Conservation (phyloP, 2,113 vertebrate species). For the Gadus chalcogrammus region DNA sequence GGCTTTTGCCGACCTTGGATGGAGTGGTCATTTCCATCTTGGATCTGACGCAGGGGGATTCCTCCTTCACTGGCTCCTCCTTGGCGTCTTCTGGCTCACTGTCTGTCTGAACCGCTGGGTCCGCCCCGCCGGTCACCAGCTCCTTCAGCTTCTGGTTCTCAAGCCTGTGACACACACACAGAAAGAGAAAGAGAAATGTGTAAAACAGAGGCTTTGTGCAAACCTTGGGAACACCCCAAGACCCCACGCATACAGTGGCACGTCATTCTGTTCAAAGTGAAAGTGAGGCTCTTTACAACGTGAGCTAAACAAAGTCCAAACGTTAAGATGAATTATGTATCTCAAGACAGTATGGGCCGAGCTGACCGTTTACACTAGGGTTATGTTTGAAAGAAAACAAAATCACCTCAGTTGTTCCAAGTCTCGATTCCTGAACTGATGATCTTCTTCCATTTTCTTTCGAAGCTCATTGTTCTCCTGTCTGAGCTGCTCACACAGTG, state of each 20-base stretch:
- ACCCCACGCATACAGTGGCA: too few relatives aligned
- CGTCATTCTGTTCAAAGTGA: too few relatives aligned
- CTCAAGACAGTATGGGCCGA: too few relatives aligned
- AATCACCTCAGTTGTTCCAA: constrained; percentile 87
- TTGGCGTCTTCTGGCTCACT: constrained; percentile 66
- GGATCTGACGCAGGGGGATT: constrained; percentile 50
- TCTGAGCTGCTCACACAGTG: constrained; percentile 90
- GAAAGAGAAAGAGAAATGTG: constrained; percentile 15
- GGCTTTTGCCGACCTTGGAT: constrained; percentile 77
- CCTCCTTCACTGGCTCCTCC: constrained; percentile 63
- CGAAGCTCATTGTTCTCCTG: constrained; percentile 92
- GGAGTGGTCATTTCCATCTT: constrained; percentile 70
- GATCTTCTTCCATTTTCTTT: constrained; percentile 90
- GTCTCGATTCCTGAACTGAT: constrained; percentile 88
- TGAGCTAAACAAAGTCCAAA: too few relatives aligned
- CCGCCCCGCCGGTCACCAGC: constrained; percentile 73
- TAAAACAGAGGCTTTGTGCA: too few relatives aligned
- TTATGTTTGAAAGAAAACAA: neutral
- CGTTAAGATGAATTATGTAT: too few relatives aligned
- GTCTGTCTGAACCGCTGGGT: constrained; percentile 47
- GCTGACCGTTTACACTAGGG: too few relatives aligned
- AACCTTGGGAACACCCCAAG: too few relatives aligned
- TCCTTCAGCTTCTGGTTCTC: constrained; percentile 93
- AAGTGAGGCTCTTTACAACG: too few relatives aligned
- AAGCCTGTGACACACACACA: constrained; percentile 65